These are phyloP conservation scores for Heliocidaris tuberculata DNA, from an alignment of 35 echinoderm and acorn worm genomes.

Conservation along the genomic window DNA sequence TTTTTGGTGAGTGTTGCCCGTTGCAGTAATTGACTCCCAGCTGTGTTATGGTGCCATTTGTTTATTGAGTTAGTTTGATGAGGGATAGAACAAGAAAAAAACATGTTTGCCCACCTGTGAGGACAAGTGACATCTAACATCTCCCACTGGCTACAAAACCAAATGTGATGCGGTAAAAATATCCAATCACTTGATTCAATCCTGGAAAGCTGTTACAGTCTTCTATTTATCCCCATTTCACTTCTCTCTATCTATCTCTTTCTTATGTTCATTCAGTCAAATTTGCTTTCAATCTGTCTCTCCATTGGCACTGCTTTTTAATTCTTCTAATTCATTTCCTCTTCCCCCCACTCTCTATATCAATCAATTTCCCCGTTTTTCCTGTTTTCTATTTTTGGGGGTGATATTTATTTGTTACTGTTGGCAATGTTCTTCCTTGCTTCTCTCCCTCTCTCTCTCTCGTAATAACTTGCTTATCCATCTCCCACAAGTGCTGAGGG, in stretches of 20 bases:
- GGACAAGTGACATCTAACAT: neutral
- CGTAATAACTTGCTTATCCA: too few species aligned
- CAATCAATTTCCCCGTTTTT: too few species aligned
- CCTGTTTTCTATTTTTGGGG: too few species aligned
- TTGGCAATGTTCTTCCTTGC: too few species aligned
- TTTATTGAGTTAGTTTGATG: neutral
- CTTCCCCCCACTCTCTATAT: too few species aligned
- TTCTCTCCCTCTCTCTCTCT: too few species aligned
- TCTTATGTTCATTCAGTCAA: neutral
- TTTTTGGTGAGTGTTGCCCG: neutral
- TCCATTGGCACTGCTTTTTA: neutral
- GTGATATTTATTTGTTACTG: too few species aligned
- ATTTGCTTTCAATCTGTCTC: neutral
- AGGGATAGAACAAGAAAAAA: neutral
- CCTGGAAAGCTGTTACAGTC: neutral
- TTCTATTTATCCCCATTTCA: neutral
- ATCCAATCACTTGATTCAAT: neutral
- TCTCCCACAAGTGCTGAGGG: too few species aligned
- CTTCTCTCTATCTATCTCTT: neutral
- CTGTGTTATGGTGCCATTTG: slow-evolving; percentile 9
- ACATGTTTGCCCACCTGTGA: neutral
- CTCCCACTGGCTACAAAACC: neutral
- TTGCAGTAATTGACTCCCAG: neutral
- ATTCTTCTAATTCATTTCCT: too few species aligned
- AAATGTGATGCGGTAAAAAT: neutral